phyloP scores from a whole-genome alignment of 1,140 invertebrate species.

The Carposina sasakii region DNA sequence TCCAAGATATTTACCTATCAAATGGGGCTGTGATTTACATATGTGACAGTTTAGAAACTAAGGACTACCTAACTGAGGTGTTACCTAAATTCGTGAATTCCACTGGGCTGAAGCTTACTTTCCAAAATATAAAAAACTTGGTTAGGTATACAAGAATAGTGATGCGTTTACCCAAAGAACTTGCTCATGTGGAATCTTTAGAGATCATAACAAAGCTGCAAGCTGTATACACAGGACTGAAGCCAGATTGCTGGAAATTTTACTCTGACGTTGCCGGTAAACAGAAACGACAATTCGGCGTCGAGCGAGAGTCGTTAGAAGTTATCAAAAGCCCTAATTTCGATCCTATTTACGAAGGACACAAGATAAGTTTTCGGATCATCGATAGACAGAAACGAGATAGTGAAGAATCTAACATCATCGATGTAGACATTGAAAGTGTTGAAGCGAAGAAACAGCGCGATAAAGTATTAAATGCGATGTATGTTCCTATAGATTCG shows the following conservation, averaged over 20 bases:
- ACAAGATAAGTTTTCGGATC: conserved; percentile 44
- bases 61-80: conserved; percentile 50
- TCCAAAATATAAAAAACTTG: conserved; percentile 45
- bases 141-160: conserved; percentile 57
- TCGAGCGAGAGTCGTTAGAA: conserved; percentile 52
- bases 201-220: conserved; percentile 43
- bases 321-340: conserved; percentile 49
- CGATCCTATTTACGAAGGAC: conserved; percentile 39
- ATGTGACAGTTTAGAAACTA: conserved; percentile 62
- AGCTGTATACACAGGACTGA: conserved; percentile 41
- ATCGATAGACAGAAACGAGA: conserved; percentile 55
- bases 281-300: conserved; percentile 55
- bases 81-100: conserved; percentile 51
- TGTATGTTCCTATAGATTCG: conserved; percentile 44
- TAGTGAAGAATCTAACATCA: conserved; percentile 25
- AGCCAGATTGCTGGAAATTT: conserved; percentile 55
- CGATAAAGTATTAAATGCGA: conserved; percentile 34
- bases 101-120: conserved; percentile 49
- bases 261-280: conserved; percentile 59
- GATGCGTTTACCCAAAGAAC: conserved; percentile 44
- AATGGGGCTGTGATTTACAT: conserved; percentile 62
- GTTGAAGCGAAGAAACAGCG: conserved; percentile 28
- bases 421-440: conserved; percentile 21
- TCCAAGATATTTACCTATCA: conserved; percentile 54
- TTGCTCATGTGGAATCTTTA: conserved; percentile 42